Evolutionary conservation across 2,888 invertebrate species (phyloP).

Genomic region (Byasa hedistus): DNA sequence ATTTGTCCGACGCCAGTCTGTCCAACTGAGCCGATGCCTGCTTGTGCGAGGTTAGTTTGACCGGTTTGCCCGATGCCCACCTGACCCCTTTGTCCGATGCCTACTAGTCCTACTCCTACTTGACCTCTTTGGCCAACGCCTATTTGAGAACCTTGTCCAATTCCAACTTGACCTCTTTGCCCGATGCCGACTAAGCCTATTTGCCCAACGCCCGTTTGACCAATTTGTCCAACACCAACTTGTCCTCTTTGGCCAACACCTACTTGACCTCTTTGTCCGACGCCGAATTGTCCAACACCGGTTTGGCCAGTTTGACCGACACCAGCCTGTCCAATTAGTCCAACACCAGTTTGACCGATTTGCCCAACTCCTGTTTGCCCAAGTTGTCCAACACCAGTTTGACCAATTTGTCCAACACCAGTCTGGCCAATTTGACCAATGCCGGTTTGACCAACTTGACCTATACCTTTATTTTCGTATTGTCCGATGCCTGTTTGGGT

Average conservation of each 20-base stretch:
- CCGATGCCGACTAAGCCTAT: too few species aligned
- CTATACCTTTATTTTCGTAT: slow-evolving; percentile 11
- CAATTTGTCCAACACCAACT: too few species aligned
- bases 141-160: too few species aligned
- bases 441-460: slow-evolving; percentile 21
- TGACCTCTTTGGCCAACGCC: background rate
- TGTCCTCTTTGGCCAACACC: too few species aligned
- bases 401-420: slow-evolving; percentile 34
- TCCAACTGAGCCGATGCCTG: background rate
- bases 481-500: slow-evolving; percentile 21
- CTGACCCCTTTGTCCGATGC: slow-evolving; percentile 10
- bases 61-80: slow-evolving; percentile 4
- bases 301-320: slow-evolving; percentile 31
- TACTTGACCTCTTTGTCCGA: too few species aligned
- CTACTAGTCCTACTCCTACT: slow-evolving; percentile 5
- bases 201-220: too few species aligned
- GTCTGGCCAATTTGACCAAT: slow-evolving; percentile 25
- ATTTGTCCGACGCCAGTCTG: slow-evolving; percentile 14
- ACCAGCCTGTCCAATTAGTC: slow-evolving; percentile 30
- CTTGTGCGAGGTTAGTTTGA: slow-evolving; percentile 8
- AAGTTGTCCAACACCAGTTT: slow-evolving; percentile 36
- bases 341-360: slow-evolving; percentile 35
- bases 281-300: slow-evolving; percentile 26
- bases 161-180: too few species aligned
- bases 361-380: slow-evolving; percentile 36